Evolutionary conservation across 2,797 vertebrate genomes (phyloP).

Genomic region (Leucoraja ocellata): DNA sequence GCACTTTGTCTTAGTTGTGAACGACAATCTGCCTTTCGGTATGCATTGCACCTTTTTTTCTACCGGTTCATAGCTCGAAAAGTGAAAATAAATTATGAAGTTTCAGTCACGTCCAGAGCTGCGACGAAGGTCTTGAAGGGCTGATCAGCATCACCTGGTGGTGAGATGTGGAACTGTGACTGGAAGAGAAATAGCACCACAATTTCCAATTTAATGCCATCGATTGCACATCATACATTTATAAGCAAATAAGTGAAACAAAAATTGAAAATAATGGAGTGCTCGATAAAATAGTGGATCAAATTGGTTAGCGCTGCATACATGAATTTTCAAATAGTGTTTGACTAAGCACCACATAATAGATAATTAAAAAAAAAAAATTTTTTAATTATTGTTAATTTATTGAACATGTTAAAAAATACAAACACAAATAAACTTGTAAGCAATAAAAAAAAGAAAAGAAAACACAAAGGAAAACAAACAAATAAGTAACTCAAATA

Average conservation of each 20-base stretch:
- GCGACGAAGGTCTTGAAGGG: neutral
- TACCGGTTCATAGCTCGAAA: neutral
- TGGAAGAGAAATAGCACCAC: neutral
- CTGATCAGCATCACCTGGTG: neutral
- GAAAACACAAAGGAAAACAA: too few species aligned
- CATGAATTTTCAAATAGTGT: neutral
- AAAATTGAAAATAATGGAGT: too few species aligned
- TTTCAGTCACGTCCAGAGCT: neutral
- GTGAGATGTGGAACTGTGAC: neutral
- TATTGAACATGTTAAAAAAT: too few species aligned
- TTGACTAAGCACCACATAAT: neutral
- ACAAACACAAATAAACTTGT: too few species aligned
- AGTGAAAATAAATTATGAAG: neutral
- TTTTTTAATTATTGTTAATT: too few species aligned
- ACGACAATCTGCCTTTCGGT: neutral
- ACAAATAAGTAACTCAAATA: too few species aligned
- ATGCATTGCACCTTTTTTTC: neutral
- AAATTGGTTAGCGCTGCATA: neutral
- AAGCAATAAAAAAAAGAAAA: too few species aligned
- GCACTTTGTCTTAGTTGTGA: neutral
- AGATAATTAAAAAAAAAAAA: too few species aligned
- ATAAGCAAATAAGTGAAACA: too few species aligned
- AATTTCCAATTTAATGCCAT: neutral
- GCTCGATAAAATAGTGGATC: too few species aligned
- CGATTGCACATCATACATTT: neutral